Base-by-base conservation (phyloP, 2,888 invertebrate genomes). In the Caenorhabditis panamensis region DNA sequence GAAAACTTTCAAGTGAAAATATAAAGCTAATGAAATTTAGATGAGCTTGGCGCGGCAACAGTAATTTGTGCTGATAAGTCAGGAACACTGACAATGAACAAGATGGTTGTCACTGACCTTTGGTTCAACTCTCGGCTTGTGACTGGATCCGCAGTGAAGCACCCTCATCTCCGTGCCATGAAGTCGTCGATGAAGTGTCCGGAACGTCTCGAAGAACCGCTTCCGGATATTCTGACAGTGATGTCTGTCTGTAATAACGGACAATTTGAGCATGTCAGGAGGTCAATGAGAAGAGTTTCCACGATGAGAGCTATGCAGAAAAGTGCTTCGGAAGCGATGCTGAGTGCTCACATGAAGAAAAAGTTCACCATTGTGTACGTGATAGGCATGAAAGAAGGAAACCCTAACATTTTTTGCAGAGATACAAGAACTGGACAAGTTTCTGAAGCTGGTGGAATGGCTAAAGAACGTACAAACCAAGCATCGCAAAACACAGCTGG, bases 11-110 rank as follows among this genome's bases (percentile, higher is more conserved):
- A 11, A 11, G 41, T 41, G 16, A 41, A 41, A 2, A 3, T 41
- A 11, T 8, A 36, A 36, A 36, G 5, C 36, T n/a, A n/a, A n/a
- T n/a, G n/a, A n/a, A 36, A 36, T 73, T 41, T 26, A 84, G 86
- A 90, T 61, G 90, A 90, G 73, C 94, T 99, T 68, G 98, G 98
- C 1, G 97, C 98, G 93, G 93, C 95, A 61, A 95, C 96, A 90
- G 97, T 97, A 90, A 94, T 98, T 84, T 97, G 98, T 92, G 96
- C 96, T 11, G 98, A 98, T 92, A 98, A 98, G 92, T 98, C 98
- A 0, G 98, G 98, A 6, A 98, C 98, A 1, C 92, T 98, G 72
- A 98, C 98, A 0, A 97, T 97, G 92, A 98, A 98, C 92, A 95
- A 96, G 82, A 98, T 98, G 97, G 79, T 89, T 1, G 86, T 89